phyloP scores from a whole-genome alignment of 2,888 invertebrate species.

The Odontomyia ornata region DNA sequence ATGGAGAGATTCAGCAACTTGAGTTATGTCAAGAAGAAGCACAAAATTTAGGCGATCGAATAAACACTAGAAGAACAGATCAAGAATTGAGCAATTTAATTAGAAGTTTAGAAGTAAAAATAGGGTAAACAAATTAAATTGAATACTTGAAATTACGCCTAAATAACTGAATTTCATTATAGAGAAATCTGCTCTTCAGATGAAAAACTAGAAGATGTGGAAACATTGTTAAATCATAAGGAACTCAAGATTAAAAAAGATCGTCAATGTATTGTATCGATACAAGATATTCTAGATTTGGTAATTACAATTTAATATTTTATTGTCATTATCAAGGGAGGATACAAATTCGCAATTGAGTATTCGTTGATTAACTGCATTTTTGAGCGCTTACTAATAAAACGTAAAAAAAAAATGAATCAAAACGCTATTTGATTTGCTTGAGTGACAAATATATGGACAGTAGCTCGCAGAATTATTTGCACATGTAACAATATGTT shows the following conservation, averaged over 20 bases:
- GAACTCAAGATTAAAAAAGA: constrained; percentile 62
- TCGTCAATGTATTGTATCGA: constrained; percentile 60
- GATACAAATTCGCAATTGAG: no score
- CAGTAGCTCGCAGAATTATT: no score
- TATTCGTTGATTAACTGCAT: no score
- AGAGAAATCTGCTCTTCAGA: constrained; percentile 55
- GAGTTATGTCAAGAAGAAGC: constrained; percentile 47
- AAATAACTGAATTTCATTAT: constrained; percentile 4
- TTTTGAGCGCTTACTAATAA: no score
- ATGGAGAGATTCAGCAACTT: constrained; percentile 1
- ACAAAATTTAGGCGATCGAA: constrained; percentile 58
- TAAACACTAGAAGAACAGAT: constrained; percentile 61
- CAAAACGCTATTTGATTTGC: no score
- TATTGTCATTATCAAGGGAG: no score
- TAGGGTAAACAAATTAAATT: constrained; percentile 49
- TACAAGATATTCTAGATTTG: constrained; percentile 63
- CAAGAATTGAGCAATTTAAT: constrained; percentile 60
- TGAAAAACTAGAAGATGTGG: constrained; percentile 55
- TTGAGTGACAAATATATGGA: no score
- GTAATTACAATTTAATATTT: constrained; percentile 55
- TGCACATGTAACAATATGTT: no score
- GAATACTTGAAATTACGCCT: not conserved
- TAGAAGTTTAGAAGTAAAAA: constrained; percentile 56
- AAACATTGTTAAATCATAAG: constrained; percentile 64
- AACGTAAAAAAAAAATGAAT: no score